Percentiles rank a stretch among this genome's conserved stretches.
phyloP scores from a whole-genome alignment of 2,888 invertebrate genomes.

The Liodrosophila aerea region DNA sequence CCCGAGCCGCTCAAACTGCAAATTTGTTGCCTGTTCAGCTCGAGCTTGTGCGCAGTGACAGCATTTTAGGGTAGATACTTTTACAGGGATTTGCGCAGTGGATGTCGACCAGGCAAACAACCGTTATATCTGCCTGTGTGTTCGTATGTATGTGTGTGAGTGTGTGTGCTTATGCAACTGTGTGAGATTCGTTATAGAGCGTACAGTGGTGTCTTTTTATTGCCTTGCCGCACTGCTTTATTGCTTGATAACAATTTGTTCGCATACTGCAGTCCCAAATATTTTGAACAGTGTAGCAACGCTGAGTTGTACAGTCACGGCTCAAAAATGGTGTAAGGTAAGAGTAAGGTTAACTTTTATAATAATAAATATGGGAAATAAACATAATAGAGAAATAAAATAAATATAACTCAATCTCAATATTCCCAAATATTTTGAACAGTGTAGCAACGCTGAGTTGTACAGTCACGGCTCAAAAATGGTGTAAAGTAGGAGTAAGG shows the following conservation, averaged over 20 bases:
- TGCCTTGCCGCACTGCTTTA: constrained; percentile 21
- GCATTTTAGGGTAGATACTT: constrained; percentile 82
- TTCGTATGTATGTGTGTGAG: constrained; percentile 1
- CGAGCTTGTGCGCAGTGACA: constrained; percentile 81
- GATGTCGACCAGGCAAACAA: constrained; percentile 64
- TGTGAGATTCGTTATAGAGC: constrained; percentile 47
- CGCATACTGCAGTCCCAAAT: constrained; percentile 2
- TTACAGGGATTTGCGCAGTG: constrained; percentile 81
- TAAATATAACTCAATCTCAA: neutral
- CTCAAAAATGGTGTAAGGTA: constrained; percentile 5
- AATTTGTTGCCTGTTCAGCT: constrained; percentile 45
- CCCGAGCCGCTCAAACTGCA: constrained; percentile 39
- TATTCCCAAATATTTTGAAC: constrained; percentile 28
- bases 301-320: constrained; percentile 40
- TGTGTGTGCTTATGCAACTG: constrained; percentile 15
- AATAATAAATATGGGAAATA: neutral
- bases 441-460: constrained; percentile 34
- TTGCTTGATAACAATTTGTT: constrained; percentile 14
- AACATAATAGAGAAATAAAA: neutral
- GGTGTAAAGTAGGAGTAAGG: neutral
- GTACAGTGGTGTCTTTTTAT: constrained; percentile 73
- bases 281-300: constrained; percentile 42
- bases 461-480: constrained; percentile 39
- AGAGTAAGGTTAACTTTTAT: too few relatives aligned
- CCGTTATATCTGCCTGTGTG: constrained; percentile 35